phyloP scores from a whole-genome alignment of 1,140 invertebrate species.

The Sitobion miscanthi region DNA sequence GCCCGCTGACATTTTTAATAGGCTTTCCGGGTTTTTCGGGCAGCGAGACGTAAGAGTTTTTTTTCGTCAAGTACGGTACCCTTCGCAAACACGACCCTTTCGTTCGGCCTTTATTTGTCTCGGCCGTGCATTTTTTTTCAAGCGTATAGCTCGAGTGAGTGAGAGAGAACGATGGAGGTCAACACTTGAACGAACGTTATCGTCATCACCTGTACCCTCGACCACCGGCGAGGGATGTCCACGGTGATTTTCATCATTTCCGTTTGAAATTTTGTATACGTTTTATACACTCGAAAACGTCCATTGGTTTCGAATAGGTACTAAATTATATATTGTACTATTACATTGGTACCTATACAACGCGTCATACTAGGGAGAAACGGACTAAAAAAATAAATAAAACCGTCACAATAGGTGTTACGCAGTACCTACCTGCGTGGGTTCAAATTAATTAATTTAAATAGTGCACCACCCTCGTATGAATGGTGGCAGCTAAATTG shows the following conservation, averaged over 20 bases:
- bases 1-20: slow-evolving; percentile 43
- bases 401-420: not conserved
- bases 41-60: not conserved
- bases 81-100: not conserved
- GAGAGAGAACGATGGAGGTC: not conserved
- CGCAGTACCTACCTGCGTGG: not conserved
- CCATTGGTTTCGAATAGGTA: not conserved
- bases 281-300: not conserved
- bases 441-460: not conserved
- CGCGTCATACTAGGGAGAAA: not conserved
- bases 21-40: not conserved
- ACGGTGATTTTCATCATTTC: not conserved
- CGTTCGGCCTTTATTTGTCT: not conserved
- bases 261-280: not conserved
- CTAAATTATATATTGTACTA: not conserved
- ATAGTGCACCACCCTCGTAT: not conserved
- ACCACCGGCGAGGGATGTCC: not conserved
- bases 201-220: not conserved
- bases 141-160: not conserved
- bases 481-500: not conserved
- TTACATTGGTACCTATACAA: not conserved
- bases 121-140: not conserved
- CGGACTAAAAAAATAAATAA: not conserved
- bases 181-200: slow-evolving; percentile 7
- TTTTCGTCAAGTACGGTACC: not conserved